phyloP scores from a whole-genome alignment of 2,113 vertebrate species.

The Atractosteus spatula region DNA sequence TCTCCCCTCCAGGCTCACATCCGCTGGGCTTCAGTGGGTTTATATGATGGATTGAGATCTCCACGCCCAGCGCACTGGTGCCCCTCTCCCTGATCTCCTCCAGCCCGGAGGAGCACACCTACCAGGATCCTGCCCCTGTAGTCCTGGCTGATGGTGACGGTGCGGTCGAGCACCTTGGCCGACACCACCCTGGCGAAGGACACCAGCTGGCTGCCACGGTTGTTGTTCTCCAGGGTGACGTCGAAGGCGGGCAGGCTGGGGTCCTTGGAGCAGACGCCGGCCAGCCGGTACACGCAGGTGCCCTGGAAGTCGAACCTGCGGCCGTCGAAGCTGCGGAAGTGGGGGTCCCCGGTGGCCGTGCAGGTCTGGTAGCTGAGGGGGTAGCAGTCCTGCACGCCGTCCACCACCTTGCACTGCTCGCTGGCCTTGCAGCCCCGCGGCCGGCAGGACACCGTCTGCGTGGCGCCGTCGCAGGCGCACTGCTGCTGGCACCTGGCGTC shows the following conservation, averaged over 20 bases:
- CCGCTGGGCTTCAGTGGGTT: not conserved
- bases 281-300: conserved; percentile 56
- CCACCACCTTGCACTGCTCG: conserved; percentile 51
- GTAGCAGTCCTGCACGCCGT: conserved; percentile 48
- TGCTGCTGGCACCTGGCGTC: conserved; percentile 13
- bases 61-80: too few species aligned
- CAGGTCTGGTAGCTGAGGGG: conserved; percentile 48
- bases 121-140: conserved; percentile 41
- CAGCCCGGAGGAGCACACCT: not conserved
- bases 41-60: too few species aligned
- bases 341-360: conserved; percentile 47
- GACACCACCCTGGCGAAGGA: conserved; percentile 42
- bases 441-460: conserved; percentile 17
- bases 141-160: conserved; percentile 42
- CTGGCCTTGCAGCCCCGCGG: not conserved
- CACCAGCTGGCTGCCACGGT: not conserved
- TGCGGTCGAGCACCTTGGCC: conserved; percentile 45
- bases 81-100: too few species aligned
- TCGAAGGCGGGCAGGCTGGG: conserved; percentile 45
- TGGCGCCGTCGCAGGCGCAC: conserved; percentile 20
- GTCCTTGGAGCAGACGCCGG: conserved; percentile 18
- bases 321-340: conserved; percentile 58
- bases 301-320: conserved; percentile 62
- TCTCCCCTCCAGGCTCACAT: too few species aligned
- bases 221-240: conserved; percentile 54